Conservation (phyloP, 2,888 invertebrate genomes). For the Callyntrura guangdongensis region DNA sequence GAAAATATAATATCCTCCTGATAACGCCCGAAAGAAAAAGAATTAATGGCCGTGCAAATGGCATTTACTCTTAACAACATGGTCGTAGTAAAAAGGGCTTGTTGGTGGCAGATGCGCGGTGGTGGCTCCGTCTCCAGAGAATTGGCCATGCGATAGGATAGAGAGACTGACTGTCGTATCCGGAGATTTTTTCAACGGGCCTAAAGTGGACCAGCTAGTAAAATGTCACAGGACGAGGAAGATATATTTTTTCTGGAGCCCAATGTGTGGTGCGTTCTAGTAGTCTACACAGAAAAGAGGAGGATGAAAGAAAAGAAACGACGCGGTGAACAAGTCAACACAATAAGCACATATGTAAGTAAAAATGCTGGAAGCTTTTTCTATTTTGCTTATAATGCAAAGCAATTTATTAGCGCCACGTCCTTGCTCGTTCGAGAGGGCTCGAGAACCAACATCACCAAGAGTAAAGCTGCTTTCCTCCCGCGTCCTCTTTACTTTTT, state of each 20-base stretch:
- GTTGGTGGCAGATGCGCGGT: not conserved
- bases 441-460: not conserved
- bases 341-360: not conserved
- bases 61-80: conserved; percentile 5
- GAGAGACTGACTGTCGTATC: not conserved
- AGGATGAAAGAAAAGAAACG: not conserved
- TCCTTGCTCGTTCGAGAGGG: not conserved
- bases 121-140: conserved; percentile 12
- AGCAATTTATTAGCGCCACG: conserved; percentile 44
- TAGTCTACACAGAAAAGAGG: not conserved
- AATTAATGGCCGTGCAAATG: conserved; percentile 58
- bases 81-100: not conserved
- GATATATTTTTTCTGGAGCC: conserved; percentile 28
- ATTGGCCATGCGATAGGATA: conserved; percentile 32
- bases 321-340: not conserved
- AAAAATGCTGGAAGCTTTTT: not conserved
- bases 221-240: conserved; percentile 45
- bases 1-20: conserved; percentile 17
- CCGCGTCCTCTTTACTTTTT: not conserved
- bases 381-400: conserved; percentile 48
- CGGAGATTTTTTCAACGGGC: not conserved
- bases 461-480: conserved; percentile 23
- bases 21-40: conserved; percentile 27
- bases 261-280: conserved; percentile 15
- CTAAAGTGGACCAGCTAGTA: conserved; percentile 37